phyloP scores from a whole-genome alignment of 2,888 invertebrate species.

The Dicycla oo region DNA sequence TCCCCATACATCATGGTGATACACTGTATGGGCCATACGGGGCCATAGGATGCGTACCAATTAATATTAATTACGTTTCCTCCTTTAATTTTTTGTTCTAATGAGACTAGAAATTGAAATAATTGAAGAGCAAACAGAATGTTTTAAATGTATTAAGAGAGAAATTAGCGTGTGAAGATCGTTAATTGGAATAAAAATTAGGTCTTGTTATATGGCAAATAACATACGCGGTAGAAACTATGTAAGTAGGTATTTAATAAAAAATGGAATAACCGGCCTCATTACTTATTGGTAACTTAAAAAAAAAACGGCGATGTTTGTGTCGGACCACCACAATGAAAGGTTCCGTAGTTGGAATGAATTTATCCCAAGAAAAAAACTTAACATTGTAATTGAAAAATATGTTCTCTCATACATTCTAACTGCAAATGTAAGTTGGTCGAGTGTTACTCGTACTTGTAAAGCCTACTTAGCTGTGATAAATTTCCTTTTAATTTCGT shows the following conservation, averaged over 20 bases:
- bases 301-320: too few species aligned
- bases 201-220: slow-evolving; percentile 12
- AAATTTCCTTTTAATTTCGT: too few species aligned
- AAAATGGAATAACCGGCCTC: not conserved
- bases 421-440: too few species aligned
- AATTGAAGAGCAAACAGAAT: slow-evolving; percentile 61
- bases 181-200: slow-evolving; percentile 45
- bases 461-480: too few species aligned
- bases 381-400: too few species aligned
- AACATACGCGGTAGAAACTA: not conserved
- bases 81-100: slow-evolving; percentile 61
- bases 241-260: not conserved
- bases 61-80: slow-evolving; percentile 66
- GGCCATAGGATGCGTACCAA: slow-evolving; percentile 56
- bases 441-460: too few species aligned
- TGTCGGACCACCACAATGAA: too few species aligned
- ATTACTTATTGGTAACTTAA: not conserved
- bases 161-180: slow-evolving; percentile 57
- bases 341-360: too few species aligned
- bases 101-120: slow-evolving; percentile 58
- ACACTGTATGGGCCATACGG: slow-evolving; percentile 44
- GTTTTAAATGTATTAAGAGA: slow-evolving; percentile 43
- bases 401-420: too few species aligned
- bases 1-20: slow-evolving; percentile 64
- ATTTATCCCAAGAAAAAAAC: too few species aligned